Base-by-base conservation (phyloP, 2,797 vertebrate genomes). In the Sebastolobus alascanus region DNA sequence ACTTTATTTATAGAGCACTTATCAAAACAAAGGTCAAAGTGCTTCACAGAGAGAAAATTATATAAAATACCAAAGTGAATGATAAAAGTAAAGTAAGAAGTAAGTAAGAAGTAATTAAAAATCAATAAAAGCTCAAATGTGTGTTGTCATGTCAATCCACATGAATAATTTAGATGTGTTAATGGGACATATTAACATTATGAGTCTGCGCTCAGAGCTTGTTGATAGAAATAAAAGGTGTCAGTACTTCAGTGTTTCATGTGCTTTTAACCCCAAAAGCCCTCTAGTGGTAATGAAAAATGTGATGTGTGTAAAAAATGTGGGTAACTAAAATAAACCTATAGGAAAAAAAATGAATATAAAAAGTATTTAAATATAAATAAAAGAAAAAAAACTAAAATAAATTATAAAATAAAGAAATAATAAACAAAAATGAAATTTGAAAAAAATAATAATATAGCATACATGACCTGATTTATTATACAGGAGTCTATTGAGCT, bases 81-180 rank as follows among this genome's bases (percentile, higher is more conserved):
- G 40, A 16, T 43, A 0, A 16, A 43, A 43, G 7, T 43, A 2
- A 16, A 43, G 40, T 43, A 43, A 38, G 37, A 43, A 43, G 16
- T 43, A 43, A 16, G 16, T 16, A 43, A 16, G 13, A 43, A 43
- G 40, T 13, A 43, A 43, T 43, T 43, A 0, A 43, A 43, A 43
- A 43, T 43, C 40, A 16, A 14, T 43, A 43, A 43, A 43, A 16
- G 40, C 18, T 64, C 33, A 68, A 71, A 79, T 56, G n/a, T 35
- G 83, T 86, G 13, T 31, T 13, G 50, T 81, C 64, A 50, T 64
- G 43, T 55, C 5, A 43, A 33, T 71, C 25, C 70, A 77, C 77
- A 64, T 61, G 65, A 68, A 74, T 76, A 68, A 82, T 64, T 40
- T n/a, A 38, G 33, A 60, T 3, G 8, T 14, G 65, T 56, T 9